phyloP scores from a whole-genome alignment of 2,113 vertebrate genomes.

The Sander vitreus region DNA sequence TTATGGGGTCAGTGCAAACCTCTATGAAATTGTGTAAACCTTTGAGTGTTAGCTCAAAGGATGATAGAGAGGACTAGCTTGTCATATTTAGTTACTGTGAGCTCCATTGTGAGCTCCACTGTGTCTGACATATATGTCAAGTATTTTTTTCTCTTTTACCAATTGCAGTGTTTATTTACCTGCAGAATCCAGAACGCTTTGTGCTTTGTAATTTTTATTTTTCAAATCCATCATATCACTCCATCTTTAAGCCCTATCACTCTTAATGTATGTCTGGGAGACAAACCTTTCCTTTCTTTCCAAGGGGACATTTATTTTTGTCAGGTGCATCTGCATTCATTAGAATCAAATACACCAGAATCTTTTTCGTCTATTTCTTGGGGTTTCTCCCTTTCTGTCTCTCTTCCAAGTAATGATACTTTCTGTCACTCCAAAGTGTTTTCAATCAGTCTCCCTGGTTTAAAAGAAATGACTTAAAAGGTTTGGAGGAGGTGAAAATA shows the following conservation, averaged over 20 bases:
- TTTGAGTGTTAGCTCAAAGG: slow-evolving; percentile 5
- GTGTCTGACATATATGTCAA: slow-evolving; percentile 40
- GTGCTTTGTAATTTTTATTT: slow-evolving; percentile 55
- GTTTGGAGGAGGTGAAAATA: slow-evolving; percentile 57
- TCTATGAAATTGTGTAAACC: neutral
- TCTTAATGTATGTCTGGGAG: slow-evolving; percentile 61
- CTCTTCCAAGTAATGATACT: slow-evolving; percentile 65
- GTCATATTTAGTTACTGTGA: slow-evolving; percentile 29
- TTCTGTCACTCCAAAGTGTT: slow-evolving; percentile 67
- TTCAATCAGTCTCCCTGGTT: slow-evolving; percentile 68
- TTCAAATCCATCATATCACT: slow-evolving; percentile 53
- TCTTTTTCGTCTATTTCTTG: slow-evolving; percentile 31
- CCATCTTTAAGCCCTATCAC: slow-evolving; percentile 51
- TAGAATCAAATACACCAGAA: slow-evolving; percentile 60
- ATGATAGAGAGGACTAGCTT: slow-evolving; percentile 18
- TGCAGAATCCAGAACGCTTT: slow-evolving; percentile 44
- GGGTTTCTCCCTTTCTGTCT: slow-evolving; percentile 50
- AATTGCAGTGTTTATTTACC: slow-evolving; percentile 48
- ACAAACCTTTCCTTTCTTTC: slow-evolving; percentile 59
- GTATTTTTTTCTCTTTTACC: slow-evolving; percentile 26
- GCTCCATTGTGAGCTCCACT: slow-evolving; percentile 25
- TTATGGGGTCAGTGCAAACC: no score
- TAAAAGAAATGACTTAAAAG: slow-evolving; percentile 68
- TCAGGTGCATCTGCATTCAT: slow-evolving; percentile 71
- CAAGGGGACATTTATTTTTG: slow-evolving; percentile 69